These are phyloP conservation scores for Melanitta fusca DNA, from an alignment of 2,797 vertebrate species.

Conservation along the genomic window DNA sequence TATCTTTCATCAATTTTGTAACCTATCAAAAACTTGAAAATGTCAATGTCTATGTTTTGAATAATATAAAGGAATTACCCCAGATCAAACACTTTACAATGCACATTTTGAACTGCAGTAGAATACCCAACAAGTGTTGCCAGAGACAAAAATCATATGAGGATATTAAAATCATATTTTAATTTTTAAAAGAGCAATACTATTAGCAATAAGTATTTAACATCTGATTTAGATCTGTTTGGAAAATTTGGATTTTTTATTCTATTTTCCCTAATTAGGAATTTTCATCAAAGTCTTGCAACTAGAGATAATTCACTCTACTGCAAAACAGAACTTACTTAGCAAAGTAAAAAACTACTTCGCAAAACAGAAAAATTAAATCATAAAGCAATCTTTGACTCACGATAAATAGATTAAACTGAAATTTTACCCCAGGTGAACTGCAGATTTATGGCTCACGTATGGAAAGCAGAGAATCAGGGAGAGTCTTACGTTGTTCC, in stretches of 20 bases:
- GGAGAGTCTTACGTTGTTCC: not conserved
- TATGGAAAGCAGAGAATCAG: not conserved
- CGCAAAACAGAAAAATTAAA: conserved; percentile 59
- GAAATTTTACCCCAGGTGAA: not conserved
- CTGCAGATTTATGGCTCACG: not conserved
- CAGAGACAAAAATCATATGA: not conserved
- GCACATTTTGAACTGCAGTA: not conserved
- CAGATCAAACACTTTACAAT: not conserved
- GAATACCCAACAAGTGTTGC: not conserved
- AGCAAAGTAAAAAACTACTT: not conserved
- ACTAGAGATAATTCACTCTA: not conserved
- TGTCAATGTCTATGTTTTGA: not conserved
- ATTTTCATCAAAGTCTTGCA: not conserved
- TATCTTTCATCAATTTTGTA: not conserved
- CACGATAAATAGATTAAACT: not conserved
- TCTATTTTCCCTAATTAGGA: not conserved
- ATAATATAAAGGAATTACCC: not conserved
- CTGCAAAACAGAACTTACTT: not conserved
- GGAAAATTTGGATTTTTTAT: not conserved
- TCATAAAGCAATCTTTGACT: not conserved
- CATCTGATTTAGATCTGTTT: not conserved
- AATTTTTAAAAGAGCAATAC: not conserved
- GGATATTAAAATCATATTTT: not conserved
- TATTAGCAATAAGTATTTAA: not conserved
- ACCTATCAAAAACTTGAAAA: not conserved